These are phyloP conservation scores for Bufo bufo DNA, from an alignment of 2,113 vertebrate species.

Conservation along the genomic window DNA sequence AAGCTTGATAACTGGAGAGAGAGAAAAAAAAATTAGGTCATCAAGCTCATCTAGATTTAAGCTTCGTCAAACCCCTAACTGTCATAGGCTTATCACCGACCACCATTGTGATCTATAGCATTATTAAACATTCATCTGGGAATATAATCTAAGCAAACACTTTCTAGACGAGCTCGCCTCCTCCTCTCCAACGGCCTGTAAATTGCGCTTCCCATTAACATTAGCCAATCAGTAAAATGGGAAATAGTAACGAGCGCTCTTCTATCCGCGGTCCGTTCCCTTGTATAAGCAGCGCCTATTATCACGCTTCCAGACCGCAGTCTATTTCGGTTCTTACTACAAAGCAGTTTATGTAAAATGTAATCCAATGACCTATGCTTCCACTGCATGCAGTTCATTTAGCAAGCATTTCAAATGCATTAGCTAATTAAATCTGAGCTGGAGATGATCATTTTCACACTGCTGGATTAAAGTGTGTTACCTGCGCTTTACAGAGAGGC, in stretches of 20 bases:
- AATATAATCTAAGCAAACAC: conserved; percentile 12
- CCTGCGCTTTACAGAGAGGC: background rate
- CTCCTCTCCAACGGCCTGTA: background rate
- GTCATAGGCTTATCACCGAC: conserved; percentile 36
- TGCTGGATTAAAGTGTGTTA: conserved; percentile 16
- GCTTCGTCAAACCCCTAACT: conserved; percentile 23
- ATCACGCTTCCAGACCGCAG: background rate
- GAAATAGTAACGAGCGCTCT: background rate
- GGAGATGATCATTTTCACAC: conserved; percentile 30
- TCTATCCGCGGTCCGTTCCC: background rate
- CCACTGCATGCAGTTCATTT: conserved; percentile 13
- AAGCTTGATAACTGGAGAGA: conserved; percentile 51
- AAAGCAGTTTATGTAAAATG: conserved; percentile 25
- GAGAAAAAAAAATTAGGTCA: conserved; percentile 55
- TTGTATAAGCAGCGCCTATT: background rate
- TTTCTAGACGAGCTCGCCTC: background rate
- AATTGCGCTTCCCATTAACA: background rate
- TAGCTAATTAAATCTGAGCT: conserved; percentile 30
- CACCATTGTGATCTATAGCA: background rate
- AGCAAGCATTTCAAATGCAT: conserved; percentile 9
- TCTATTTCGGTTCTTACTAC: background rate
- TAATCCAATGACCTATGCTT: conserved; percentile 34
- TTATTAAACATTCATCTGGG: conserved; percentile 9
- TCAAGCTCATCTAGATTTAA: conserved; percentile 30
- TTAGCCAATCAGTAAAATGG: background rate